phyloP scores from a whole-genome alignment of 2,888 invertebrate species.

The Blastobasis adustella region DNA sequence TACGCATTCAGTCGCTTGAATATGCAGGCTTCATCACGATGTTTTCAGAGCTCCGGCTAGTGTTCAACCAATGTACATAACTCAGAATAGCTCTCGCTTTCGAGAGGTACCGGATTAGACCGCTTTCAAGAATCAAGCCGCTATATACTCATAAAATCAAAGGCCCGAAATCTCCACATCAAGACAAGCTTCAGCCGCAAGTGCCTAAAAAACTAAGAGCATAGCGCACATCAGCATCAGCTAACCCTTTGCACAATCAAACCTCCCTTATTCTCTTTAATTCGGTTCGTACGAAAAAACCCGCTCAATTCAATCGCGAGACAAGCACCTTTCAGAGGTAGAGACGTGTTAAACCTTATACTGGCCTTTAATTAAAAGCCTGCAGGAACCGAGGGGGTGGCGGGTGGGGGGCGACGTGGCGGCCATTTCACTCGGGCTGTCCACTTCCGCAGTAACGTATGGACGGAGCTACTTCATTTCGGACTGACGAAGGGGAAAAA shows the following conservation, averaged over 20 bases:
- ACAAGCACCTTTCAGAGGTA: slow-evolving; percentile 39
- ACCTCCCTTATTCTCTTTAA: slow-evolving; percentile 28
- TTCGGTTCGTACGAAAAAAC: slow-evolving; percentile 30
- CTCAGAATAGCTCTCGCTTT: too few relatives aligned
- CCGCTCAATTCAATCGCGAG: slow-evolving; percentile 29
- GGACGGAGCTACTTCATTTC: slow-evolving; percentile 63
- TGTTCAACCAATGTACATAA: too few relatives aligned
- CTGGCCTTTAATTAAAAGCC: slow-evolving; percentile 69
- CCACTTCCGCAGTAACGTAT: slow-evolving; percentile 61
- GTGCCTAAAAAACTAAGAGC: slow-evolving; percentile 8
- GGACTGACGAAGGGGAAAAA: slow-evolving; percentile 57
- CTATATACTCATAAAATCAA: too few relatives aligned
- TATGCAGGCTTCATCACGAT: too few relatives aligned
- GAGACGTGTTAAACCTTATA: slow-evolving; percentile 66
- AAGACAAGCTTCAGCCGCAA: too few relatives aligned
- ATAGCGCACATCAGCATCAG: slow-evolving; percentile 19
- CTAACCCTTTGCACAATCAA: slow-evolving; percentile 22
- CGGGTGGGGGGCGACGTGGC: slow-evolving; percentile 26
- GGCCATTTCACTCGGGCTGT: slow-evolving; percentile 54
- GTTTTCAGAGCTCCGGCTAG: too few relatives aligned
- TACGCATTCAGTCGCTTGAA: too few relatives aligned
- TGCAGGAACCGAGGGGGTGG: slow-evolving; percentile 24
- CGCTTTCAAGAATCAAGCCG: too few relatives aligned
- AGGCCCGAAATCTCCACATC: too few relatives aligned
- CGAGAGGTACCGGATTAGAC: too few relatives aligned